Evolutionary conservation across 2,113 vertebrate species (phyloP), one percentile per base, ranked within the genome.

Genomic region (Scalopus aquaticus): DNA sequence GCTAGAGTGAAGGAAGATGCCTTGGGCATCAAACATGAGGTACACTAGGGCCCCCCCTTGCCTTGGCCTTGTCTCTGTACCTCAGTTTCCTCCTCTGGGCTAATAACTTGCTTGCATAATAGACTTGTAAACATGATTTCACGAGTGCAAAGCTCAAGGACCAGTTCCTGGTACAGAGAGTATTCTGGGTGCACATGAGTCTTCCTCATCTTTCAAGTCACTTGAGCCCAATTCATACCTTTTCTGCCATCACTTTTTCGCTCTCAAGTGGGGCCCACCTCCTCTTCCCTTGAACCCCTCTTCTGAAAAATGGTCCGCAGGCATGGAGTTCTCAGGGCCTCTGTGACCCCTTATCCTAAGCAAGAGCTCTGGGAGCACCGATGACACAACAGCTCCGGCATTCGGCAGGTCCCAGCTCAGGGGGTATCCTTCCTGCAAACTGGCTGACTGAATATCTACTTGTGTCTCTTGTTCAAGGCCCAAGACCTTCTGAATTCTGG

Each of bases 161-260:
- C 65, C 26, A 30, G 26, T 65, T 69, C 67, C 46, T 22, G 80
- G 84, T n/a, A 2, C 5, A 6, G n/a, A 5, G 13, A 9, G 8
- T 15, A 28, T 2, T 26, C 49, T 6, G 2, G 3, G 17, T 32
- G 39, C 65, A 15, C 6, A 0, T 0, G 20, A 6, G 12, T 37
- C 51, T 26, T 24, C 54, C 2, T 67, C 30, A 2, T 39, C 22
- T 44, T 37, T 67, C 78, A 37, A 13, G 73, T 7, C 26, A 49
- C 69, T 82, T 65, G 56, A n/a, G 6, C n/a, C 70, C 39, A 39
- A 19, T 54, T 32, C 30, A 16, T 2, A 20, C 19, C 49, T 49
- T 9, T 70, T 11, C 30, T n/a, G 30, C 30, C 8, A 42, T 30
- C 32, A 9, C 49, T 58, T 73, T 9, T 10, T 72, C 51, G 30